phyloP scores from a whole-genome alignment of 2,113 vertebrate genomes.

The Myxocyprinus asiaticus region DNA sequence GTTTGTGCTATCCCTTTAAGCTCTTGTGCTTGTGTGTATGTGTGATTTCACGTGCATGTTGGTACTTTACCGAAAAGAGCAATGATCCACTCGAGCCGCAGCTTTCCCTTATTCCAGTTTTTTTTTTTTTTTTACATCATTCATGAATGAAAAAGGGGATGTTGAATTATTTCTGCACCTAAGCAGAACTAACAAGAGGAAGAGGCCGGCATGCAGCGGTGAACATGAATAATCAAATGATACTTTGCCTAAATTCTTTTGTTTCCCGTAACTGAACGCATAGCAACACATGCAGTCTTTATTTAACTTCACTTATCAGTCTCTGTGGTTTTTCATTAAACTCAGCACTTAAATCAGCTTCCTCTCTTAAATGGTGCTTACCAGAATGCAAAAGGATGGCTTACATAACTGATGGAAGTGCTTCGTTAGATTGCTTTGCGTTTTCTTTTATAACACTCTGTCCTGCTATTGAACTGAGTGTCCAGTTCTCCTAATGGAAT shows the following conservation, averaged over 20 bases:
- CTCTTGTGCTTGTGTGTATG: neutral
- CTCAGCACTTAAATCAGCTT: slow-evolving; percentile 41
- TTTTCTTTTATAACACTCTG: slow-evolving; percentile 42
- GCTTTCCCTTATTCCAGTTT: slow-evolving; percentile 40
- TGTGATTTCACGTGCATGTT: neutral
- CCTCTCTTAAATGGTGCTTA: slow-evolving; percentile 26
- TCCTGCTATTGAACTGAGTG: slow-evolving; percentile 36
- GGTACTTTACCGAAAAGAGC: neutral
- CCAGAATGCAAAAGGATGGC: slow-evolving; percentile 33
- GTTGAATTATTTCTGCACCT: slow-evolving; percentile 52
- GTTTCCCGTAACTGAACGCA: slow-evolving; percentile 44
- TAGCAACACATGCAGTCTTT: slow-evolving; percentile 31
- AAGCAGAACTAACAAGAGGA: slow-evolving; percentile 57
- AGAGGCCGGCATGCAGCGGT: slow-evolving; percentile 40
- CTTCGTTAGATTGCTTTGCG: slow-evolving; percentile 58
- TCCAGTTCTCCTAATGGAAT: neutral
- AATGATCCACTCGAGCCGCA: slow-evolving; percentile 11
- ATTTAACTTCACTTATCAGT: slow-evolving; percentile 40
- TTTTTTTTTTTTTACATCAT: slow-evolving; percentile 38
- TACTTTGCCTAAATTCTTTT: slow-evolving; percentile 43
- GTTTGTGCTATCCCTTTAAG: neutral
- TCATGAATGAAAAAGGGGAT: slow-evolving; percentile 50
- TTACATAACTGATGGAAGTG: slow-evolving; percentile 45
- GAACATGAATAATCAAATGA: slow-evolving; percentile 50
- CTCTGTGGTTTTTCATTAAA: slow-evolving; percentile 41